Conservation (phyloP, 2,797 vertebrate species). For the Pempheris klunzingeri region DNA sequence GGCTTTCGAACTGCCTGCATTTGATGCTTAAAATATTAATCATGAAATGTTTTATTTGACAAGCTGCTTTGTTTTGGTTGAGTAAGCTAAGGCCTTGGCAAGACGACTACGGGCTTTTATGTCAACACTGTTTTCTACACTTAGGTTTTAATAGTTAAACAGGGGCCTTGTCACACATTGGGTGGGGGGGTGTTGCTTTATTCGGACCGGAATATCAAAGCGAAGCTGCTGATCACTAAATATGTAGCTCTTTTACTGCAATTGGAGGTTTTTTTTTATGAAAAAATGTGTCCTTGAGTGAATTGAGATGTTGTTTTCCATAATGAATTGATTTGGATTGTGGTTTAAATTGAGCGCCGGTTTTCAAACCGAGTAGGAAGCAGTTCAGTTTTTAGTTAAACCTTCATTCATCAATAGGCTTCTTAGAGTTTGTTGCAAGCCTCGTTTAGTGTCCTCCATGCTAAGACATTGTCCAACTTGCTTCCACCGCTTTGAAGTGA, state of each 20-base stretch:
- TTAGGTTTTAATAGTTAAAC: constrained; percentile 77
- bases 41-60: constrained; percentile 63
- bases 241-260: neutral
- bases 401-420: neutral
- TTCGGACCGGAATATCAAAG: constrained; percentile 56
- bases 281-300: neutral
- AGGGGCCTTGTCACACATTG: constrained; percentile 60
- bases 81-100: constrained; percentile 45
- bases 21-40: constrained; percentile 62
- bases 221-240: neutral
- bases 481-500: constrained; percentile 53
- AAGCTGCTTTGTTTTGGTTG: constrained; percentile 68
- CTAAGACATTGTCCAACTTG: constrained; percentile 33
- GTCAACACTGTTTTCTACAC: constrained; percentile 52
- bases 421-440: neutral
- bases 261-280: neutral
- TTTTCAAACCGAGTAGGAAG: neutral
- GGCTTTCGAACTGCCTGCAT: constrained; percentile 40
- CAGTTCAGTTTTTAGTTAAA: neutral
- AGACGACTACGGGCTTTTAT: constrained; percentile 47
- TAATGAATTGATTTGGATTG: neutral
- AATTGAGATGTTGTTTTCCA: neutral
- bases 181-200: constrained; percentile 49
- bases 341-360: neutral
- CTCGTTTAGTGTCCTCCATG: constrained; percentile 17